Conservation (phyloP, 2,888 invertebrate genomes). For the Lasioglossum figueresi region DNA sequence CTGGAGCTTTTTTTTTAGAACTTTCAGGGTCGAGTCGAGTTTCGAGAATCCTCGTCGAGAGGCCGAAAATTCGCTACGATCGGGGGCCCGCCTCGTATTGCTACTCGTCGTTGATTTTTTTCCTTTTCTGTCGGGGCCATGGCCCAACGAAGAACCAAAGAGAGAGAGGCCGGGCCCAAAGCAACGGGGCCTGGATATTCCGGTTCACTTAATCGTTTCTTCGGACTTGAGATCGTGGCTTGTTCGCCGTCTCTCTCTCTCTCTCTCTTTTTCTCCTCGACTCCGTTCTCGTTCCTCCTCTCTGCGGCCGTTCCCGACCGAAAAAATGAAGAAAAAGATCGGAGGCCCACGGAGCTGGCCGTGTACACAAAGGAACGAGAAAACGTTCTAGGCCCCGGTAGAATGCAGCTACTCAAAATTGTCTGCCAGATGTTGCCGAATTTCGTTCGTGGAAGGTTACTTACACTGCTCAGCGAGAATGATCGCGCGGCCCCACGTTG, state of each 20-base stretch:
- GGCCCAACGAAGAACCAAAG: slow-evolving; percentile 33
- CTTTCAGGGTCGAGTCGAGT: slow-evolving; percentile 3
- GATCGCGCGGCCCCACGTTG: neutral
- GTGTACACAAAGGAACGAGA: slow-evolving; percentile 37
- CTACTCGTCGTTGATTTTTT: slow-evolving; percentile 42
- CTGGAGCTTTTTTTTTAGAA: slow-evolving; percentile 7
- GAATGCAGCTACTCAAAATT: slow-evolving; percentile 21
- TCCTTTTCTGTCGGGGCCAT: slow-evolving; percentile 17
- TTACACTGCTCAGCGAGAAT: neutral
- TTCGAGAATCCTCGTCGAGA: slow-evolving; percentile 1
- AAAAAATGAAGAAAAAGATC: slow-evolving; percentile 33
- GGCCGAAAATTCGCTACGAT: slow-evolving; percentile 56
- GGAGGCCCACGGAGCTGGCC: neutral
- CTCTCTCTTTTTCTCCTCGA: slow-evolving; percentile 1
- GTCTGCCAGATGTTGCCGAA: slow-evolving; percentile 4
- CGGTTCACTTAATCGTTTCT: slow-evolving; percentile 79
- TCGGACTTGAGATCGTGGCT: slow-evolving; percentile 68
- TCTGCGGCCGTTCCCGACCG: slow-evolving; percentile 3
- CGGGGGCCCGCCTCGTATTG: slow-evolving; percentile 46
- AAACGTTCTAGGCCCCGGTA: slow-evolving; percentile 26
- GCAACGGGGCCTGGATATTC: slow-evolving; percentile 79
- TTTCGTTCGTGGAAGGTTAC: neutral
- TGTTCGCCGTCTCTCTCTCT: slow-evolving; percentile 4
- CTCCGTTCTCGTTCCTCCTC: neutral
- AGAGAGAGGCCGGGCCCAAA: slow-evolving; percentile 63